Evolutionary conservation across 2,888 invertebrate genomes (phyloP), one percentile per base, ranked within the genome.

Genomic region (Heliconius ismenius): DNA sequence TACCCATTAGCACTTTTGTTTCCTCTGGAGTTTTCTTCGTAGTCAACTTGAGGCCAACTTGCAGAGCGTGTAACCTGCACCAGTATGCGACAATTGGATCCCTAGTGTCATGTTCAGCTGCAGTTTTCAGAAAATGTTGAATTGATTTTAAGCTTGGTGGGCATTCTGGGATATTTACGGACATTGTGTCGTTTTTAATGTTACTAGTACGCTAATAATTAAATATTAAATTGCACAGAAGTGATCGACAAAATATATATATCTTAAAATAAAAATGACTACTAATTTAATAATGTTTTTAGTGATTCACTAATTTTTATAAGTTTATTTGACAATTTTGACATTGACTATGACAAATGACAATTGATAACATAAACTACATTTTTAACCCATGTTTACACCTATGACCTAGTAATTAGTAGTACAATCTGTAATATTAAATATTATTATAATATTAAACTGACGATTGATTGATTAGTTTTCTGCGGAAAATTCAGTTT

Each of bases 71-170:
- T 75, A 99, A 95, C 39, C 99, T 96, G 89, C 98, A 96, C 98
- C 99, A 99, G 91, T 99, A 99, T 70, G 98, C 96, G 65, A 99
- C 96, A 58, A 98, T 96, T 60, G 97, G 95, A 93, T 99, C 99
- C 83, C 99, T 95, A 58, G 95, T 93, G 86, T 99, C 98, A 94
- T 99, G 98, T 90, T 99, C 98, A 68, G 95, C 95, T 0, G 99
- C 99, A 77, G 98, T 96, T 94, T 98, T 99, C 79, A 99, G 91
- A 87, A 97, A 98, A 90, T 98, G 98, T 83, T 98, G 98, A 82
- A 99, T 96, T 43, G 96, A 95, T 91, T 98, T 98, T 65, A 99
- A 92, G 78, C 96, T 95, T 1, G 96, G 90, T 21, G 98, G 98
- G 85, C 97, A 96, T 39, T 97, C 96, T 43, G 97, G 96, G 76